Conservation (phyloP, 2,113 vertebrate genomes). For the Eublepharis macularius region DNA sequence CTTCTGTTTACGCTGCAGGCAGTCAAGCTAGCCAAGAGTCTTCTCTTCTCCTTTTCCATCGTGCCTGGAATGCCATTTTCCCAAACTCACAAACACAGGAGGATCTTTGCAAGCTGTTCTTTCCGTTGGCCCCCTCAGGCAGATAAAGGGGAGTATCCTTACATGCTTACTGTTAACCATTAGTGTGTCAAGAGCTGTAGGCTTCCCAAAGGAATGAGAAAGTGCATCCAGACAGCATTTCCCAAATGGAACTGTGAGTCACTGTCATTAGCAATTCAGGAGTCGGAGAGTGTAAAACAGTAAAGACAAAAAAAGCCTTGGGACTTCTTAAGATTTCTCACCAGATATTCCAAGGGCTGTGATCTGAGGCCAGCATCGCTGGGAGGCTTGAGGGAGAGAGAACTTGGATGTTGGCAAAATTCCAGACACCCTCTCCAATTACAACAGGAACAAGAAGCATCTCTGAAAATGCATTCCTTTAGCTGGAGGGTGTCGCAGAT, state of each 20-base stretch:
- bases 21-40: too few species aligned
- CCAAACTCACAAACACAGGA: too few species aligned
- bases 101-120: too few species aligned
- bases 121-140: too few species aligned
- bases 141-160: background rate
- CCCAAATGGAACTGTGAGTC: slow-evolving; percentile 11
- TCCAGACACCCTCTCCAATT: background rate
- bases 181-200: background rate
- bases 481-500: background rate
- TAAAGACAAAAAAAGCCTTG: slow-evolving; percentile 7
- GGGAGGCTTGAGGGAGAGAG: background rate
- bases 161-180: background rate
- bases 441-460: background rate
- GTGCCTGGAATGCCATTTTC: too few species aligned
- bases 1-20: too few species aligned
- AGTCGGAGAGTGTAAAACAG: background rate
- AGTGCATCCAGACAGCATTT: background rate
- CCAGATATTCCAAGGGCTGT: background rate
- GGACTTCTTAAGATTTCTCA: background rate
- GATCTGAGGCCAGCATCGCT: background rate
- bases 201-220: background rate
- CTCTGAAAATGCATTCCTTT: background rate
- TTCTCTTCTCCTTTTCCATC: too few species aligned
- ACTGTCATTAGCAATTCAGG: background rate
- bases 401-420: background rate